phyloP scores from a whole-genome alignment of 2,113 vertebrate species.

The Oreochromis aureus region DNA sequence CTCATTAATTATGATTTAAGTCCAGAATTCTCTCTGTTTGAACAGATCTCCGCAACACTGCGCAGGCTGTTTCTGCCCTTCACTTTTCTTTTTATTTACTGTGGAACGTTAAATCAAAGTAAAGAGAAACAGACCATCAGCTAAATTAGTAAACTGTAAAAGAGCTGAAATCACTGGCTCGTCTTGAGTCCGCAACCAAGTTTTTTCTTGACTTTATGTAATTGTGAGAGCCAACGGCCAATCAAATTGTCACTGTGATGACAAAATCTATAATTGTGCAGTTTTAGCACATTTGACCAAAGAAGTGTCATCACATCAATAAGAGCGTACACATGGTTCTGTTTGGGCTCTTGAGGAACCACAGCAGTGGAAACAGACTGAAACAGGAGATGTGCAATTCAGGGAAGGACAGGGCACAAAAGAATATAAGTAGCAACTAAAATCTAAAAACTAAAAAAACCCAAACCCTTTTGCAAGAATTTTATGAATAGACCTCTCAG shows the following conservation, averaged over 20 bases:
- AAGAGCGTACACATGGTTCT: rapidly evolving
- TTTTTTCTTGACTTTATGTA: neutral
- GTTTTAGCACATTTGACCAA: neutral
- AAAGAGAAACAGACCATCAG: neutral
- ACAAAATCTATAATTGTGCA: neutral
- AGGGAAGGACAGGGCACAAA: rapidly evolving
- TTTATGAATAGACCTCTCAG: neutral
- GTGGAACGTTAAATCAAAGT: neutral
- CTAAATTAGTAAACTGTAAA: neutral
- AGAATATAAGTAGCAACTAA: neutral
- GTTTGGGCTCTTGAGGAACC: neutral
- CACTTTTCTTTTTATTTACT: neutral
- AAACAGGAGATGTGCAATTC: neutral
- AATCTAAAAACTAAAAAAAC: neutral
- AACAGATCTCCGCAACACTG: neutral
- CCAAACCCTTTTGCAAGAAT: neutral
- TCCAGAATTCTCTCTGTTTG: neutral
- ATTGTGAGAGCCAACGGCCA: neutral
- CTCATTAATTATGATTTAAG: neutral
- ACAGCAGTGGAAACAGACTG: neutral
- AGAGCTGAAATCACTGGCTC: neutral
- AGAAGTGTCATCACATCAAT: neutral
- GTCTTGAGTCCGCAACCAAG: neutral
- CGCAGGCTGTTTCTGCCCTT: neutral
- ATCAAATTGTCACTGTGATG: neutral